Conservation (phyloP, 2,797 vertebrate genomes). For the Luscinia megarhynchos region DNA sequence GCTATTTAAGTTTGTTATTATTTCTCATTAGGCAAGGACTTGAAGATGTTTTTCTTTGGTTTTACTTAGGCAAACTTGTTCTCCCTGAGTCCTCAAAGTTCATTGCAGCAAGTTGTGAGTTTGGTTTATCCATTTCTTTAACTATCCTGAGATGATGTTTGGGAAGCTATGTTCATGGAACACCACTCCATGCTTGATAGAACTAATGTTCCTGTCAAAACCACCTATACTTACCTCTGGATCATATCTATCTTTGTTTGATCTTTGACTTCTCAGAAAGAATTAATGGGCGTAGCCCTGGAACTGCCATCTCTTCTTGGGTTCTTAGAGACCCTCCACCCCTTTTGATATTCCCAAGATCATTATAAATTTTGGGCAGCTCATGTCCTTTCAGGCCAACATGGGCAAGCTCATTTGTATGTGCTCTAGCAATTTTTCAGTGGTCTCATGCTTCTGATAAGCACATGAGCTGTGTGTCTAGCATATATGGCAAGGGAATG, state of each 20-base stretch:
- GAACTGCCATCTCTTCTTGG: background rate
- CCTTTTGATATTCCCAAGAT: background rate
- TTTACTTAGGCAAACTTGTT: background rate
- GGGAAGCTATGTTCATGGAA: background rate
- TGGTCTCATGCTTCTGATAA: background rate
- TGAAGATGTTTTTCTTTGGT: background rate
- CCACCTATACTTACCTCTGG: background rate
- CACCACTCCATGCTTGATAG: background rate
- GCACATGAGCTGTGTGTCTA: background rate
- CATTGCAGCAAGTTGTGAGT: background rate
- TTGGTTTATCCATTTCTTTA: background rate
- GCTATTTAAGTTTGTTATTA: conserved; percentile 5
- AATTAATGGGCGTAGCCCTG: background rate
- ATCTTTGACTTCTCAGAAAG: background rate
- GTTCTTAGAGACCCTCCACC: background rate
- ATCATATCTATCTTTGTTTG: background rate
- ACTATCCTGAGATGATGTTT: background rate
- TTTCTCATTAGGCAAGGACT: background rate
- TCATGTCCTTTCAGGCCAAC: background rate
- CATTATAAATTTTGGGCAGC: background rate
- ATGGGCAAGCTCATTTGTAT: background rate
- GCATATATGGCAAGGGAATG: background rate
- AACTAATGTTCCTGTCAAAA: background rate
- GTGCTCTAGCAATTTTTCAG: background rate
- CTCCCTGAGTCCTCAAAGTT: background rate